These are phyloP conservation scores for Anguilla megastoma DNA, from an alignment of 2,797 vertebrate genomes.

Conservation along the genomic window DNA sequence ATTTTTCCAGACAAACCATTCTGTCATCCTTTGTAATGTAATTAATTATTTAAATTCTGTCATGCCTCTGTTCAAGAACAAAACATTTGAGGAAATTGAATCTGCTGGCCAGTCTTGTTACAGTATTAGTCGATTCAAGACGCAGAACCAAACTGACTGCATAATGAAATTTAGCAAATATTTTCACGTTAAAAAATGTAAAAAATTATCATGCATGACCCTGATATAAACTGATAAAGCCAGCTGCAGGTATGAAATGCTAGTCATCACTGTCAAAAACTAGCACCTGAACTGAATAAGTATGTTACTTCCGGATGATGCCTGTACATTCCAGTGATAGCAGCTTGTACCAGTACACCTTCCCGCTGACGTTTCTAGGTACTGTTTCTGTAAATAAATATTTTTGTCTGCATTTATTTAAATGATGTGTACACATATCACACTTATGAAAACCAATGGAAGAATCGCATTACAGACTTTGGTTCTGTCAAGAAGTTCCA, in stretches of 20 bases:
- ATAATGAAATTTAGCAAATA: background rate
- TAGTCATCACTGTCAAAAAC: background rate
- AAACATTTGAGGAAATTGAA: background rate
- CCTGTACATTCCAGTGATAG: conserved; percentile 21
- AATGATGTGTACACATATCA: conserved; percentile 7
- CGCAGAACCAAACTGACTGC: background rate
- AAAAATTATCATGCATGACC: background rate
- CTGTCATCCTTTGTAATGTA: background rate
- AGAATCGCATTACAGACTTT: background rate
- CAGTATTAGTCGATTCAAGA: background rate
- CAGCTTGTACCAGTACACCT: background rate
- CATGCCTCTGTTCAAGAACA: no score
- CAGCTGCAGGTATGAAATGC: background rate
- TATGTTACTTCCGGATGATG: background rate
- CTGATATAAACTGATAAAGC: background rate
- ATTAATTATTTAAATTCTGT: background rate
- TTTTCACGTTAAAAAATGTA: background rate
- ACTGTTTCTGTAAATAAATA: background rate
- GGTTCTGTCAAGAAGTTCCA: background rate
- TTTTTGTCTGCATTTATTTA: conserved; percentile 17
- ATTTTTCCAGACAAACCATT: background rate
- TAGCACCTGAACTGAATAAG: background rate
- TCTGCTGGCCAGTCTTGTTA: background rate
- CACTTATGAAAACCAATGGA: background rate
- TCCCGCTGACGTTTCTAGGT: background rate